These are phyloP conservation scores for Paragorgia papillata DNA, from an alignment of 92 coral and sea anemone genomes.

Conservation along the genomic window DNA sequence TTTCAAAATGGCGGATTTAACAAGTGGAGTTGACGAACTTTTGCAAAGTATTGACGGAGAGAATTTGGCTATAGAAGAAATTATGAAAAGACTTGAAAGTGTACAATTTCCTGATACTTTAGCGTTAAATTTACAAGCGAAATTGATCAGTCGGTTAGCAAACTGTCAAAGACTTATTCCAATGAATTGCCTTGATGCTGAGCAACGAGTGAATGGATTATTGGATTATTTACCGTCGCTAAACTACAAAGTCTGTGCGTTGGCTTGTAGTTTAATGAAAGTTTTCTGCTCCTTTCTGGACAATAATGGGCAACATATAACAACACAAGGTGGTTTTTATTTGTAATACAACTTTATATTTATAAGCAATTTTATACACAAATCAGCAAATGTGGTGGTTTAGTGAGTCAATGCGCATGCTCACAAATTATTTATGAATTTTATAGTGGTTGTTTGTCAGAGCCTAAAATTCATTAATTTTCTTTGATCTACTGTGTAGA, in stretches of 20 bases:
- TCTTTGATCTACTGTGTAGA: no score
- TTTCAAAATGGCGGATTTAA: slow-evolving; percentile 7
- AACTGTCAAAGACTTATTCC: slow-evolving; percentile 80
- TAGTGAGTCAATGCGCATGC: no score
- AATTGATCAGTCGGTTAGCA: slow-evolving; percentile 77
- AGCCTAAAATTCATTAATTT: not conserved
- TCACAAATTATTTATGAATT: no score
- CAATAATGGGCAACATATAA: slow-evolving; percentile 73
- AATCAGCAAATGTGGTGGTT: not conserved
- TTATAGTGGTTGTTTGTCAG: no score
- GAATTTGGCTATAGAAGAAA: slow-evolving; percentile 70
- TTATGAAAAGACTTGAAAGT: slow-evolving; percentile 62
- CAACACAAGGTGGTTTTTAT: slow-evolving; percentile 84
- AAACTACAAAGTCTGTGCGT: slow-evolving; percentile 65
- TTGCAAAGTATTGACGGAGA: not conserved
- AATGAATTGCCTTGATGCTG: slow-evolving; percentile 70
- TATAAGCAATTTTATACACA: no score
- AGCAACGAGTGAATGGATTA: slow-evolving; percentile 85
- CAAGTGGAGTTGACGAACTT: not conserved
- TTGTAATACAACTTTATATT: no score
- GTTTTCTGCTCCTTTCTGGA: slow-evolving; percentile 76
- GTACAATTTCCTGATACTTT: not conserved
- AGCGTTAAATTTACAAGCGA: slow-evolving; percentile 66
- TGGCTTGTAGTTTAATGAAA: slow-evolving; percentile 84
- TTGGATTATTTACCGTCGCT: slow-evolving; percentile 79